These are phyloP conservation scores for Leptothorax acervorum DNA, from an alignment of 2,888 invertebrate species.

Conservation along the genomic window DNA sequence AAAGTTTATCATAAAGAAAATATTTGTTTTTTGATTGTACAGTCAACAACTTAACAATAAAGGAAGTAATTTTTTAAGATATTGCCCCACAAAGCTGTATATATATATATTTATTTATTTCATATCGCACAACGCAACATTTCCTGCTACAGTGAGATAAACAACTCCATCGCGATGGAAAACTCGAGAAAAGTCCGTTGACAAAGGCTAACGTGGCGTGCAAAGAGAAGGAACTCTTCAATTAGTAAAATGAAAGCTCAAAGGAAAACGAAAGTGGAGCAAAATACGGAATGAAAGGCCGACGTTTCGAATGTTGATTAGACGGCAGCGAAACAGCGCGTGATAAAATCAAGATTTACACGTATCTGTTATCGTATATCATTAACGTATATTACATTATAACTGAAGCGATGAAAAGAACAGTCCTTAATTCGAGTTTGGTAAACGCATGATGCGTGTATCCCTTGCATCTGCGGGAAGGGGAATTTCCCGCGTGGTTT, in stretches of 20 bases:
- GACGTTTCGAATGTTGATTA: conserved; percentile 8
- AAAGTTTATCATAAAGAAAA: background rate
- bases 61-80: background rate
- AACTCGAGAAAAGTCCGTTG: background rate
- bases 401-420: background rate
- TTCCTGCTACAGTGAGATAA: background rate
- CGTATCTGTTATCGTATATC: background rate
- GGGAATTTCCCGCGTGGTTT: background rate
- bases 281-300: background rate
- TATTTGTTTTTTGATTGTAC: background rate
- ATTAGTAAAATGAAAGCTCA: conserved; percentile 18
- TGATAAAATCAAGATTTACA: background rate
- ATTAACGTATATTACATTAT: background rate
- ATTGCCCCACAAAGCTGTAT: background rate
- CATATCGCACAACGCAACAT: background rate
- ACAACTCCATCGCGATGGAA: conserved; percentile 5
- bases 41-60: background rate
- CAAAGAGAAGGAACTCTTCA: conserved; percentile 19
- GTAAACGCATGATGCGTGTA: background rate
- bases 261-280: conserved; percentile 18
- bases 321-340: background rate
- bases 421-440: background rate
- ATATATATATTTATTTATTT: background rate
- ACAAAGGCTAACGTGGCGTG: conserved; percentile 21
- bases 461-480: background rate